Evolutionary conservation across 1,140 invertebrate species (phyloP).

Genomic region (Solen grandis): DNA sequence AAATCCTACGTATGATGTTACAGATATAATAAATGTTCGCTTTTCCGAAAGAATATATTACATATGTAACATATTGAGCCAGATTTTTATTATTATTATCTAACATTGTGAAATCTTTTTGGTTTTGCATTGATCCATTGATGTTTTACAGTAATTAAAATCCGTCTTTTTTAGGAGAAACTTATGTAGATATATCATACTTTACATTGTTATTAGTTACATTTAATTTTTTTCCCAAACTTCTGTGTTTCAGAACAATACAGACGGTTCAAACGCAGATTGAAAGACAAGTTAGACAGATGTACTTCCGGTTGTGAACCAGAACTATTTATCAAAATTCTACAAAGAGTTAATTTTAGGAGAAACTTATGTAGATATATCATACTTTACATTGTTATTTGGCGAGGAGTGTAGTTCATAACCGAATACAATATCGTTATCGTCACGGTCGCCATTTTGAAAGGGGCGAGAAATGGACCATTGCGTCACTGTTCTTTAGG

Average conservation of each 20-base stretch:
- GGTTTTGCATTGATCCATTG: too few relatives aligned
- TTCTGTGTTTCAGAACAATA: slow-evolving; percentile 54
- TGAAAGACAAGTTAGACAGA: slow-evolving; percentile 36
- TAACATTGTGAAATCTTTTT: too few relatives aligned
- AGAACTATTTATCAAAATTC: slow-evolving; percentile 48
- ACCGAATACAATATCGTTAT: too few relatives aligned
- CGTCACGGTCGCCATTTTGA: too few relatives aligned
- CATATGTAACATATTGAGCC: too few relatives aligned
- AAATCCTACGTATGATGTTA: too few relatives aligned
- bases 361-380: background rate
- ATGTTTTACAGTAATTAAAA: background rate
- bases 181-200: background rate
- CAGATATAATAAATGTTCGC: too few relatives aligned
- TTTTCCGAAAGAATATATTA: too few relatives aligned
- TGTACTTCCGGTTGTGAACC: slow-evolving; percentile 32
- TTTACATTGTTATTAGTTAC: background rate
- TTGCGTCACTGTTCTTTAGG: too few relatives aligned
- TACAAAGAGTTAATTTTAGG: slow-evolving; percentile 27
- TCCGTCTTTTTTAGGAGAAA: background rate
- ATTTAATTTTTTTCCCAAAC: background rate
- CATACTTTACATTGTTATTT: background rate
- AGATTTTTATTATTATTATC: too few relatives aligned
- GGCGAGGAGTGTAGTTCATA: background rate
- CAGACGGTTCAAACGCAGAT: slow-evolving; percentile 33
- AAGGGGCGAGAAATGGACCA: too few relatives aligned